phyloP scores from a whole-genome alignment of 2,888 invertebrate genomes.

The Mimas tiliae region DNA sequence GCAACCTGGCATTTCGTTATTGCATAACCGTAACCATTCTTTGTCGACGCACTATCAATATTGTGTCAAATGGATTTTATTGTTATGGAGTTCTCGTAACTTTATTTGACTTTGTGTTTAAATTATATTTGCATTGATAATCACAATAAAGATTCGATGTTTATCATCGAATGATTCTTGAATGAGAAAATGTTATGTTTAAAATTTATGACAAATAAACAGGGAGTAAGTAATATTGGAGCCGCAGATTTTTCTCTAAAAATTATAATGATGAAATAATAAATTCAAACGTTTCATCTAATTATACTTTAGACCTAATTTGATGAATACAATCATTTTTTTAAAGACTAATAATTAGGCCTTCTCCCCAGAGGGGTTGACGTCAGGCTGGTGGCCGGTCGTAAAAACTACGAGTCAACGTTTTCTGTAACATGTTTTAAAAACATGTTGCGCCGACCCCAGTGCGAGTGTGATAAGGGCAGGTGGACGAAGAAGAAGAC shows the following conservation, averaged over 20 bases:
- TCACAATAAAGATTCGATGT: neutral
- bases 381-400: too few species aligned
- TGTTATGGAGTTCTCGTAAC: neutral
- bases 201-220: neutral
- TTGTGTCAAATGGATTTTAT: conserved; percentile 16
- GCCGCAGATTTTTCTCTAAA: too few species aligned
- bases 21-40: conserved; percentile 21
- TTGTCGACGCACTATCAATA: conserved; percentile 11
- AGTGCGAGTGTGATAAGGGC: too few species aligned
- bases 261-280: too few species aligned
- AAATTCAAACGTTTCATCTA: too few species aligned
- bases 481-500: too few species aligned
- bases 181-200: neutral
- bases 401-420: too few species aligned
- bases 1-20: conserved; percentile 27
- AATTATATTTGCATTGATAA: neutral
- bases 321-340: too few species aligned
- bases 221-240: neutral
- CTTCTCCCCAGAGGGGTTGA: too few species aligned
- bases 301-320: neutral
- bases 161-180: neutral
- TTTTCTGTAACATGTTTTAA: too few species aligned
- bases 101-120: conserved; percentile 14
- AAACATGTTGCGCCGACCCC: too few species aligned
- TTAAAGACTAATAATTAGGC: too few species aligned